phyloP scores from a whole-genome alignment of 1,140 invertebrate genomes.

The Gonatopus flavifemur region DNA sequence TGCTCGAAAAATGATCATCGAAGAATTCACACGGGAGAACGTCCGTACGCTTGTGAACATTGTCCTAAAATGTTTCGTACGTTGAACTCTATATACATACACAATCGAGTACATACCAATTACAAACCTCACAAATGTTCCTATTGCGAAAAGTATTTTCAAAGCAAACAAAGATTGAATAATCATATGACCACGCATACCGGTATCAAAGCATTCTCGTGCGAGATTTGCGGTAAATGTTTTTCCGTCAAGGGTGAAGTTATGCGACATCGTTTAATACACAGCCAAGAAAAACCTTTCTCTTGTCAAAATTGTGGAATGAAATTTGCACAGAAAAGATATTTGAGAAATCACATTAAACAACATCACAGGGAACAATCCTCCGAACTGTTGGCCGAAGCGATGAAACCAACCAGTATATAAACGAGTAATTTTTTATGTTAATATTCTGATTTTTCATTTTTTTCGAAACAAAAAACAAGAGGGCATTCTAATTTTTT shows the following conservation, averaged over 20 bases:
- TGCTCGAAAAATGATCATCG: constrained; percentile 65
- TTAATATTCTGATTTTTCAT: no score
- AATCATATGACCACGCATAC: constrained; percentile 58
- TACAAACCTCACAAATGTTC: constrained; percentile 57
- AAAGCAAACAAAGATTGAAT: constrained; percentile 56
- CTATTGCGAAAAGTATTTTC: constrained; percentile 55
- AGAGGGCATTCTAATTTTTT: no score
- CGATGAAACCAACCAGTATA: no score
- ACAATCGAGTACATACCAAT: constrained; percentile 57
- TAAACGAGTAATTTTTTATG: no score
- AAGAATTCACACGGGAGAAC: constrained; percentile 66
- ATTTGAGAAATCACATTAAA: constrained; percentile 55
- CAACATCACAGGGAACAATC: constrained; percentile 14
- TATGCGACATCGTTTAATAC: constrained; percentile 57
- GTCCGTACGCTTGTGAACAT: constrained; percentile 66
- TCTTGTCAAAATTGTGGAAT: constrained; percentile 59
- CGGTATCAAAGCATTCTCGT: constrained; percentile 54
- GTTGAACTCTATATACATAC: constrained; percentile 60
- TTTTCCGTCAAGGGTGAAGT: constrained; percentile 60
- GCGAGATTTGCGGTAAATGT: constrained; percentile 58
- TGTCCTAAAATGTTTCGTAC: constrained; percentile 63
- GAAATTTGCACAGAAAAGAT: constrained; percentile 62
- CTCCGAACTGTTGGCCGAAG: constrained; percentile 2
- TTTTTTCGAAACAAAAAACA: no score
- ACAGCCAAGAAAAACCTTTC: constrained; percentile 59